Conservation (phyloP, 2,888 invertebrate genomes). For the Biston stratarius region DNA sequence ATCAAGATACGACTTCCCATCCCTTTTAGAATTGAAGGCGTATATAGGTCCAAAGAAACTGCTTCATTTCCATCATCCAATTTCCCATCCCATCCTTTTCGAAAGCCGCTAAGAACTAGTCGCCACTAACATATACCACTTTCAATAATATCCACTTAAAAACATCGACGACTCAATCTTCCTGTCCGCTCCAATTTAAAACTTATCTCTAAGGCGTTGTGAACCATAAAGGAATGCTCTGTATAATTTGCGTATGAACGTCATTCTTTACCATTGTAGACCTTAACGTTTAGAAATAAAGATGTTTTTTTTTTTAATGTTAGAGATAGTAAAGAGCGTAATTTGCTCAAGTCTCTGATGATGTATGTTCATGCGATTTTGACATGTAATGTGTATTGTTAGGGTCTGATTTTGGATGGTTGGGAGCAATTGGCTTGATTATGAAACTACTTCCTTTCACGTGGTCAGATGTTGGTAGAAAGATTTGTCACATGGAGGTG, state of each 20-base stretch:
- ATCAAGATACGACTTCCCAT: no score
- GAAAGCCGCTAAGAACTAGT: slow-evolving; percentile 45
- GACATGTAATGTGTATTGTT: neutral
- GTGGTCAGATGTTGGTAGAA: slow-evolving; percentile 42
- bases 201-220: slow-evolving; percentile 5
- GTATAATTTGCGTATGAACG: slow-evolving; percentile 14
- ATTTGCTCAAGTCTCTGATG: slow-evolving; percentile 48
- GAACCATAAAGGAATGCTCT: neutral
- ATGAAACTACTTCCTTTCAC: slow-evolving; percentile 64
- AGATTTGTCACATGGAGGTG: neutral
- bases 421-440: slow-evolving; percentile 52
- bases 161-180: slow-evolving; percentile 43
- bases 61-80: slow-evolving; percentile 1
- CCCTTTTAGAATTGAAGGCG: no score
- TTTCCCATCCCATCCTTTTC: slow-evolving; percentile 10
- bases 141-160: slow-evolving; percentile 70
- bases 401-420: slow-evolving; percentile 9
- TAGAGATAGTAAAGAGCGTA: slow-evolving; percentile 31
- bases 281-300: slow-evolving; percentile 2
- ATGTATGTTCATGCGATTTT: slow-evolving; percentile 8
- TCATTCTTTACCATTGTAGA: neutral
- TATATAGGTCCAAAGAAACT: neutral
- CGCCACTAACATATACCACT: slow-evolving; percentile 61
- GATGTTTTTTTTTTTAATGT: neutral
- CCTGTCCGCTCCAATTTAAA: slow-evolving; percentile 17